Percentiles rank a stretch among this genome's conserved stretches.
phyloP scores from a whole-genome alignment of 2,888 invertebrate species.

The Baccha elongata region DNA sequence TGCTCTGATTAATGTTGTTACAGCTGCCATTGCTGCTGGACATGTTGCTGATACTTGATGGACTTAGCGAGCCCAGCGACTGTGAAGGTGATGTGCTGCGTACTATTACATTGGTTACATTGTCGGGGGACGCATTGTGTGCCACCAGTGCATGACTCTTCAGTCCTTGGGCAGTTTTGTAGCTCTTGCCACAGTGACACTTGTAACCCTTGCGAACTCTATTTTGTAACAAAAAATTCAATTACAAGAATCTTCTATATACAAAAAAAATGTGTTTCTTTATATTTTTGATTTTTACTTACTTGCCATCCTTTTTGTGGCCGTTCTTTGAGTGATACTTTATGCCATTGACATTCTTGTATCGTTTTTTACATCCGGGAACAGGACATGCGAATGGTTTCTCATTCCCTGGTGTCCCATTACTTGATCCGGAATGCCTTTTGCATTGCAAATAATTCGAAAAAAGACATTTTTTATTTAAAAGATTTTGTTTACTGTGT shows the following conservation, averaged over 20 bases:
- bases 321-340: conserved; percentile 95
- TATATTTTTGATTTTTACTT: conserved; percentile 80
- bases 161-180: conserved; percentile 91
- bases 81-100: conserved; percentile 82
- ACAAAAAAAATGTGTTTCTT: background rate
- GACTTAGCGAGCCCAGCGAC: conserved; percentile 81
- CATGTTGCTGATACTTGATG: conserved; percentile 82
- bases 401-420: conserved; percentile 84
- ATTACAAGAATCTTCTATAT: conserved; percentile 40
- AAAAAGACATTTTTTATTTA: conserved; percentile 75
- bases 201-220: conserved; percentile 91
- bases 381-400: conserved; percentile 93
- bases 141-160: conserved; percentile 86
- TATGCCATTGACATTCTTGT: conserved; percentile 94
- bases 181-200: conserved; percentile 93
- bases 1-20: conserved; percentile 73
- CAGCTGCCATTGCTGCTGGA: conserved; percentile 81
- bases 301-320: conserved; percentile 93
- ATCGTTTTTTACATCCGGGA: conserved; percentile 93
- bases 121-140: conserved; percentile 81
- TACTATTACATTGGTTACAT: conserved; percentile 78
- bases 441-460: conserved; percentile 74
- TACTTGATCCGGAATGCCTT: conserved; percentile 83
- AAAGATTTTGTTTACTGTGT: conserved; percentile 74
- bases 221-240: conserved; percentile 77